These are phyloP conservation scores for Gasteruption jaculator DNA, from an alignment of 2,888 invertebrate species.

Conservation along the genomic window DNA sequence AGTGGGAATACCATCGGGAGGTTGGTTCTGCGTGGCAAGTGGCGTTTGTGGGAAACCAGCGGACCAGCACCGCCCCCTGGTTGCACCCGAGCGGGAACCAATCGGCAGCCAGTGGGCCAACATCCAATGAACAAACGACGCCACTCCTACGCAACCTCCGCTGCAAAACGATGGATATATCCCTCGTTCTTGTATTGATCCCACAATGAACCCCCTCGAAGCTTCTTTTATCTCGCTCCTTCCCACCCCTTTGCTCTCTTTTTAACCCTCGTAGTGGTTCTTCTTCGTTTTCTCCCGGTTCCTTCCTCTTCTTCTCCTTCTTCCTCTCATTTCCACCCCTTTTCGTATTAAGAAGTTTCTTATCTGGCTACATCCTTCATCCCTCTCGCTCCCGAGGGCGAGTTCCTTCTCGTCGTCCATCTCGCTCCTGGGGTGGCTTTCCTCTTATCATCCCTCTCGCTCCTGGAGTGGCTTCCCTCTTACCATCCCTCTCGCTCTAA, in stretches of 20 bases:
- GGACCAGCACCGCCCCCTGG: slow-evolving; percentile 45
- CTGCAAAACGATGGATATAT: no score
- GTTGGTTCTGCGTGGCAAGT: no score
- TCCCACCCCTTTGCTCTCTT: slow-evolving; percentile 9
- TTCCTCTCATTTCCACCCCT: no score
- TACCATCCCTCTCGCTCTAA: slow-evolving; percentile 18
- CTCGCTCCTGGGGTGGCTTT: not conserved
- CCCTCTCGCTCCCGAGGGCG: slow-evolving; percentile 21
- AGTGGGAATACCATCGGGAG: slow-evolving; percentile 19
- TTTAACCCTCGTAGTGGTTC: slow-evolving; percentile 9
- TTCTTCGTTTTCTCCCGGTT: no score
- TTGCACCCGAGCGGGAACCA: slow-evolving; percentile 35
- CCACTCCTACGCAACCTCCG: slow-evolving; percentile 46
- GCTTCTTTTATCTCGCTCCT: no score
- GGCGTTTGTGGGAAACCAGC: not conserved
- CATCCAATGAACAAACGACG: slow-evolving; percentile 46
- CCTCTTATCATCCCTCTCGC: not conserved
- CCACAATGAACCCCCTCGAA: slow-evolving; percentile 48
- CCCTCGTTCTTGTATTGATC: slow-evolving; percentile 47
- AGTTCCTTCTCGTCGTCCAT: slow-evolving; percentile 19
- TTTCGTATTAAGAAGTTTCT: slow-evolving; percentile 43
- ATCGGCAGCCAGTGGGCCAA: slow-evolving; percentile 24
- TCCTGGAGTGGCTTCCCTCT: slow-evolving; percentile 4
- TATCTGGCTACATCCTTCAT: slow-evolving; percentile 33
- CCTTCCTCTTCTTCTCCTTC: not conserved